Evolutionary conservation across 2,888 invertebrate genomes (phyloP), one percentile per base, ranked within the genome.

Genomic region (Drosophila borealis): DNA sequence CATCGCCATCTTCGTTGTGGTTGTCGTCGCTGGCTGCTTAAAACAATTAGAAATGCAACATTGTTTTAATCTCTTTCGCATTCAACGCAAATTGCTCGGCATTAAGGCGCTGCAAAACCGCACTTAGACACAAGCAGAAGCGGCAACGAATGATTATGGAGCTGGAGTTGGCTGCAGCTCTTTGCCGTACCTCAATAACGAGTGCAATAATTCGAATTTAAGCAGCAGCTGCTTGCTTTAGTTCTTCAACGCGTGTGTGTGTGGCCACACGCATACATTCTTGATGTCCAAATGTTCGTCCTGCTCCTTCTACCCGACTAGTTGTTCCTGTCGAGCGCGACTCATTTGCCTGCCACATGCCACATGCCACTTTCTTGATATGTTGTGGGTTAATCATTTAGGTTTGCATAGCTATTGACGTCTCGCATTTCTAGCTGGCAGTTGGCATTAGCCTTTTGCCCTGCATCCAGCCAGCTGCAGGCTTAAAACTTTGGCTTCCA

Each of bases 61-160:
- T 85, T 82, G 90, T 85, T 85, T 85, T 85, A 85, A 85, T 85
- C 85, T 89, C 85, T 89, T 85, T 86, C 69, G 87, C 89, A 89
- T 85, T 89, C 86, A 89, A 89, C 87, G 87, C 89, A 85, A 85
- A 85, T 85, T 88, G 89, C 90, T 89, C 54, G 74, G 89, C 87
- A 89, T 89, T 85, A 85, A 74, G 89, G 64, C 70, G 80, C 66
- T 79, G 57, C 70, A 69, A 49, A 76, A 81, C 80, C 76, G 57
- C 87, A 86, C 62, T 64, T 44, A 78, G 53, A 76, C 66, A 48
- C 39, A 50, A 68, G 54, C 65, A 61, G 50, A 65, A 57, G 14
- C 51, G 60, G 64, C 70, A 76, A 54, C 65, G 53, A 48, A 60
- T 62, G 53, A 57, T 39, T 21, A 21, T 45, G 50, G 57, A 36